A percentile compares a stretch with the other conserved stretches of the same genome.
These are phyloP conservation scores for Empidonax alnorum DNA, from an alignment of 2,113 vertebrate species.

Conservation along the genomic window DNA sequence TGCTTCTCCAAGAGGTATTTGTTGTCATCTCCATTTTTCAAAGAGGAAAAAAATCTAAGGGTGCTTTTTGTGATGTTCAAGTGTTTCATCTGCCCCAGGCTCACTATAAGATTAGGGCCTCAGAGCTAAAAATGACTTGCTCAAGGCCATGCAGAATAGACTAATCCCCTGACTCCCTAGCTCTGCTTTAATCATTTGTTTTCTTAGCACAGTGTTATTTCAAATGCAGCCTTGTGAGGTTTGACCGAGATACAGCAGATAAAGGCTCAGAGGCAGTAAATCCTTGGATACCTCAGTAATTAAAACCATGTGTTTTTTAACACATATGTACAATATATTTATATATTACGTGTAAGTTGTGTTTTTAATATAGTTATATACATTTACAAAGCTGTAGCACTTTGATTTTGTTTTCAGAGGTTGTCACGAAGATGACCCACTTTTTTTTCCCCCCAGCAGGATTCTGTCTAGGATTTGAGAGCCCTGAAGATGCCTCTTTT, in stretches of 20 bases:
- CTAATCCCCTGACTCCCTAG: conserved; percentile 42
- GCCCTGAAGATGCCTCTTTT: neutral
- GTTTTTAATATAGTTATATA: neutral
- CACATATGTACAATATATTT: neutral
- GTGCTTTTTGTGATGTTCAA: neutral
- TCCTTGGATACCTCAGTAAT: conserved; percentile 18
- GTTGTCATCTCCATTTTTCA: neutral
- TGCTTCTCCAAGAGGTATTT: neutral
- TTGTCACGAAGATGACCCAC: neutral
- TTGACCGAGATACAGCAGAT: conserved; percentile 39
- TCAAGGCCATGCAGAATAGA: conserved; percentile 26
- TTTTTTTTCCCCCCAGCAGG: neutral
- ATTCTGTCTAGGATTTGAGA: neutral
- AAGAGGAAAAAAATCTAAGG: neutral
- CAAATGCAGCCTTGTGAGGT: neutral
- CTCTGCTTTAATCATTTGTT: conserved; percentile 55
- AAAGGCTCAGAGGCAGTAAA: neutral
- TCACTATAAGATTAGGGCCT: conserved; percentile 24
- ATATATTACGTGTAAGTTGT: neutral
- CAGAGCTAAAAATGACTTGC: conserved; percentile 36
- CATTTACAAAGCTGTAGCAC: neutral
- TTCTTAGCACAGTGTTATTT: conserved; percentile 42
- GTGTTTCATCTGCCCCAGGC: conserved; percentile 3
- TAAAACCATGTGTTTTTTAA: neutral
- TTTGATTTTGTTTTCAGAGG: neutral